Base-by-base conservation (phyloP, 2,113 vertebrate genomes). In the Dolichallabes microphthalmus region DNA sequence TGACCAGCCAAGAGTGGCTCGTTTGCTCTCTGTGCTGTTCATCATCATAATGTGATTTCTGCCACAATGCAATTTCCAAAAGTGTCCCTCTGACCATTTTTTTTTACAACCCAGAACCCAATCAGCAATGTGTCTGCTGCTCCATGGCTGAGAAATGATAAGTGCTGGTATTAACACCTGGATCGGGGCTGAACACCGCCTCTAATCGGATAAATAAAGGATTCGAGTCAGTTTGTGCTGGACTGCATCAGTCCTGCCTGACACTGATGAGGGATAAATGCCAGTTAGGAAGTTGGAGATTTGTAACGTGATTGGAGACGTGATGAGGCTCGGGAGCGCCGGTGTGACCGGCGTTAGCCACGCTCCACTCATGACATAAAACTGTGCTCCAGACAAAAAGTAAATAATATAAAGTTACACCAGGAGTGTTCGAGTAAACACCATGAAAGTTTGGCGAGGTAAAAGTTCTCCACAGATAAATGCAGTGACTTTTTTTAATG, bases 271-370 rank as follows among this genome's bases (percentile, higher is more conserved):
- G 58, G 19, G 55, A 83, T 55, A 64, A 55, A 73, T 80, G 20
- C 64, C 35, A 64, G 75, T 86, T 73, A 76, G 69, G 74, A 81
- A 52, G 84, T 20, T 63, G 77, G 68, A 78, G 73, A 86, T 68
- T 61, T 64, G 30, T 78, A 76, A 68, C 73, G 15, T 57, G 75
- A 52, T 78, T 27, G 27, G 81, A 86, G 76, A 85, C 10, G 78
- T 76, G 83, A 68, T 58, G 77, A 75, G 27, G 22, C 27, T 5
- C 66, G 20, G n/a, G n/a, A 25, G 66, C 53, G 32, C 11, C 45
- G 22, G 19, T 57, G 53, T 50, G 58, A 76, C 27, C 53, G 8
- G 0, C 20, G 22, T n/a, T 50, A 45, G 14, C 76, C 53, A 17
- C 6, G 8, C 14, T 53, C 10, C 45, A 76, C 73, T 53, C 12